phyloP scores from a whole-genome alignment of 2,888 invertebrate species.

The Aspidiotus rigidus region DNA sequence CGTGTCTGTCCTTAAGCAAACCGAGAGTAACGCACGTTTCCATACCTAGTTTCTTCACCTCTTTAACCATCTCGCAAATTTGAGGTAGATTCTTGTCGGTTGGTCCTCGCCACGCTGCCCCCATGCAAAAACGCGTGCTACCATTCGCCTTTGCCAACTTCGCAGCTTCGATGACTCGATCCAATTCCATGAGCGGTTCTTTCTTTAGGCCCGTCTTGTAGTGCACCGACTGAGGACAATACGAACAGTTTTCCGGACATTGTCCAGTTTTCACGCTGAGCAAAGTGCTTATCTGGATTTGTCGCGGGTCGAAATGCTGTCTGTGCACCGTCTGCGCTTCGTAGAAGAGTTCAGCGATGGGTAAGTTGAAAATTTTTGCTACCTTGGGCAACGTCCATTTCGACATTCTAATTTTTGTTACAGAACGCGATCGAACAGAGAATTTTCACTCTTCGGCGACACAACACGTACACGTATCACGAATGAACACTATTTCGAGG shows the following conservation, averaged over 20 bases:
- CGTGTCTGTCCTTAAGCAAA: conserved; percentile 34
- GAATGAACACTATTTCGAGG: no score
- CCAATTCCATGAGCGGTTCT: conserved; percentile 31
- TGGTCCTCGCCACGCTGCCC: conserved; percentile 36
- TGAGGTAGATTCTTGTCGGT: conserved; percentile 30
- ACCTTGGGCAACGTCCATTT: conserved; percentile 31
- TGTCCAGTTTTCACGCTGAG: conserved; percentile 36
- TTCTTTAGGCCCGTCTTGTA: conserved; percentile 35
- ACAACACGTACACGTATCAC: no score
- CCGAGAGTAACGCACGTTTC: conserved; percentile 36
- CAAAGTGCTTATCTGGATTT: conserved; percentile 35
- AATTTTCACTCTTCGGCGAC: no score
- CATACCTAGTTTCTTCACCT: conserved; percentile 35
- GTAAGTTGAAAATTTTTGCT: conserved; percentile 31
- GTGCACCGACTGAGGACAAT: conserved; percentile 35
- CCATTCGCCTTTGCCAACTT: conserved; percentile 35
- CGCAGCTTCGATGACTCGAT: conserved; percentile 34
- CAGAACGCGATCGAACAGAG: no score
- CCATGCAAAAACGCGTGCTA: conserved; percentile 36
- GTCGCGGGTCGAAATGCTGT: conserved; percentile 28
- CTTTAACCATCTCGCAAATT: conserved; percentile 34
- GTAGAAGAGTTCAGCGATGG: conserved; percentile 33
- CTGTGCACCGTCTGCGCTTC: conserved; percentile 35
- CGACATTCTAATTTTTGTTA: neutral
- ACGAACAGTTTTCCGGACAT: conserved; percentile 36